Evolutionary conservation across 2,113 vertebrate genomes (phyloP).

Genomic region (Melanerpes formicivorus): DNA sequence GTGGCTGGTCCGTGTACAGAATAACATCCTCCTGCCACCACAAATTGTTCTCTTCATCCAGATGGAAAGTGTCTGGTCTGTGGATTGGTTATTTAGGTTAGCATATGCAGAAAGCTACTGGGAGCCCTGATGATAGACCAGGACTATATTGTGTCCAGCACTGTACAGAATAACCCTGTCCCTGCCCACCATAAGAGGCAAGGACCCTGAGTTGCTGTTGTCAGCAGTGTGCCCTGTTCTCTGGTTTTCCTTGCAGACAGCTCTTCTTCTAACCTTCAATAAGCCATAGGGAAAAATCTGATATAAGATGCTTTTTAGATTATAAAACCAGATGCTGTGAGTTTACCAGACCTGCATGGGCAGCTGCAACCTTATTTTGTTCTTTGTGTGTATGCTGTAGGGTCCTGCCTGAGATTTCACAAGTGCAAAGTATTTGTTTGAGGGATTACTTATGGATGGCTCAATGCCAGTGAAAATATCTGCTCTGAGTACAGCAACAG

Average conservation of each 20-base stretch:
- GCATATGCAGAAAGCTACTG: background rate
- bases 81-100: background rate
- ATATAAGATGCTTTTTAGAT: background rate
- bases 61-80: background rate
- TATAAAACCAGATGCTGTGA: background rate
- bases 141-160: accelerated
- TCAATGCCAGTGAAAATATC: slow-evolving; percentile 32
- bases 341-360: background rate
- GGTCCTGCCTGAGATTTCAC: background rate
- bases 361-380: slow-evolving; percentile 18
- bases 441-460: slow-evolving; percentile 32
- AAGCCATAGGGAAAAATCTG: background rate
- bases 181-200: background rate
- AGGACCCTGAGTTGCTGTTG: accelerated
- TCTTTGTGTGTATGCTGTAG: background rate
- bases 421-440: background rate
- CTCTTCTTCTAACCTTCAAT: background rate
- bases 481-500: slow-evolving; percentile 27
- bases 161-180: background rate
- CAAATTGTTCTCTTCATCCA: background rate
- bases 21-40: slow-evolving; percentile 24
- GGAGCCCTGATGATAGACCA: background rate
- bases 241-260: background rate
- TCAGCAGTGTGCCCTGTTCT: background rate
- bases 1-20: background rate